phyloP scores from a whole-genome alignment of 2,888 invertebrate species.

The Caenorhabditis sp. region DNA sequence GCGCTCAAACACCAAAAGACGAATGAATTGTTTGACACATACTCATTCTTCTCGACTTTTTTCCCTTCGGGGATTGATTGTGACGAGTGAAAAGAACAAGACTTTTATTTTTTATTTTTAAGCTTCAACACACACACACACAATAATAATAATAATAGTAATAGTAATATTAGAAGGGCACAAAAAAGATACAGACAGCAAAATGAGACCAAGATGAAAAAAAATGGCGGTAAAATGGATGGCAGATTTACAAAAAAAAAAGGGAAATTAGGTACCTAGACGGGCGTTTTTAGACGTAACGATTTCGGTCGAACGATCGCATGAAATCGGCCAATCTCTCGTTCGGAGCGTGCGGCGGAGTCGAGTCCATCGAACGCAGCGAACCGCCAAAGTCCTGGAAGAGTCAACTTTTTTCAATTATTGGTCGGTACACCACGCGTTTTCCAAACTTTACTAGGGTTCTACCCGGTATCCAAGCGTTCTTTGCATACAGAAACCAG shows the following conservation, averaged over 20 bases:
- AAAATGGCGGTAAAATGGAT: not conserved
- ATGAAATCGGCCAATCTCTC: constrained; percentile 48
- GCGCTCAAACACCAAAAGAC: no score
- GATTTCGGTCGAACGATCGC: constrained; percentile 55
- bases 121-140: no score
- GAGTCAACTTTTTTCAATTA: not conserved
- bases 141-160: not conserved
- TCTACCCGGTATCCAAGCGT: not conserved
- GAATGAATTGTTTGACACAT: no score
- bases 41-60: no score
- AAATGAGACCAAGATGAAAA: not conserved
- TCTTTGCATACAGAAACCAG: not conserved
- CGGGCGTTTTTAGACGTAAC: constrained; percentile 44
- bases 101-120: no score
- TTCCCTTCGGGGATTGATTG: no score
- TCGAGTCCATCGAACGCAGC: constrained; percentile 28
- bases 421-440: not conserved
- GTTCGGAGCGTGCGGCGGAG: constrained; percentile 6
- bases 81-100: no score
- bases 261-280: not conserved
- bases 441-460: not conserved
- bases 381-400: constrained; percentile 46
- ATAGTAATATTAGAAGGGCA: not conserved
- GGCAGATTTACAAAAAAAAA: constrained; percentile 23
- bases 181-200: not conserved